Conservation (phyloP, 2,888 invertebrate genomes). For the Leucophenga maculata region DNA sequence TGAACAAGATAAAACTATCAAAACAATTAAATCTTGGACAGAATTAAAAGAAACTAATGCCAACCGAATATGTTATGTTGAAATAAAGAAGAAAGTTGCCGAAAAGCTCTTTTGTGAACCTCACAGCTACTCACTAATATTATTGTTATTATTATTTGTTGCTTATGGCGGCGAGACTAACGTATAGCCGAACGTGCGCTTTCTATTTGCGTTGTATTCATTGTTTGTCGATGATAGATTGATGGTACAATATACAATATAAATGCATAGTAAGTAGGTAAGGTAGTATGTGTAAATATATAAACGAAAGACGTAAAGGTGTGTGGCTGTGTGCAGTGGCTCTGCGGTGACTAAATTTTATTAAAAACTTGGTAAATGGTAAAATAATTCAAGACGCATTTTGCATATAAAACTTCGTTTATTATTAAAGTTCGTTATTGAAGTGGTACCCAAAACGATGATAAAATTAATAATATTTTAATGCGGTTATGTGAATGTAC, state of each 20-base stretch:
- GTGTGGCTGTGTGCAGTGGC: conserved; percentile 28
- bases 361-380: conserved; percentile 46
- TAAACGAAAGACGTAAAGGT: conserved; percentile 1
- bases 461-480: conserved; percentile 7
- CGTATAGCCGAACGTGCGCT: conserved; percentile 51
- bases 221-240: conserved; percentile 60
- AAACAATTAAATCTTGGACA: conserved; percentile 41
- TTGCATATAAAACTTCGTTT: conserved; percentile 49
- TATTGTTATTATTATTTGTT: conserved; percentile 33
- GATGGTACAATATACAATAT: conserved; percentile 42
- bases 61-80: conserved; percentile 18
- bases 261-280: conserved; percentile 32
- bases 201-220: conserved; percentile 63
- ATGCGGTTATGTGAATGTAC: too few relatives aligned
- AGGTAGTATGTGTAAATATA: neutral
- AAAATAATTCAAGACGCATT: conserved; percentile 38
- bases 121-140: conserved; percentile 33
- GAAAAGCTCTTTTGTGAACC: conserved; percentile 33
- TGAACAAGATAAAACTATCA: conserved; percentile 30
- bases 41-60: conserved; percentile 19
- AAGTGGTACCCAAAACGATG: neutral
- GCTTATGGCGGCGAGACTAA: neutral
- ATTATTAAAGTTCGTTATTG: neutral
- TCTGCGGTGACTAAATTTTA: conserved; percentile 29
- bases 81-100: conserved; percentile 56